A percentile compares a stretch with the other conserved stretches of the same genome.
These are phyloP conservation scores for Semnornis frantzii DNA, from an alignment of 2,113 vertebrate genomes.

Conservation along the genomic window DNA sequence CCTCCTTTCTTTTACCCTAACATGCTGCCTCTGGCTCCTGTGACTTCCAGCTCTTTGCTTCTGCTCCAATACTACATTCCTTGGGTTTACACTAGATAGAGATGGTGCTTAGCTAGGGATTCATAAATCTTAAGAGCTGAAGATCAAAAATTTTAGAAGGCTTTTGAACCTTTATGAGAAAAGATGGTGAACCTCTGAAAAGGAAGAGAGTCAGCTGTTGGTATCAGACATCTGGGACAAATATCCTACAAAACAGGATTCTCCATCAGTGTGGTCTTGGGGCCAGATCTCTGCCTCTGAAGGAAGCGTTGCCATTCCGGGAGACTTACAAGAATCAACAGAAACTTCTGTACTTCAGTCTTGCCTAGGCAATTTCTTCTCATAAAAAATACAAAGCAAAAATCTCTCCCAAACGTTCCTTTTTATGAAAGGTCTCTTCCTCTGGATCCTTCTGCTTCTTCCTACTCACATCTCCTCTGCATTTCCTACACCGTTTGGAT, in stretches of 20 bases:
- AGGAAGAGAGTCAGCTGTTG: not conserved
- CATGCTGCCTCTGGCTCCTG: not conserved
- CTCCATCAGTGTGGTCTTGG: accelerated
- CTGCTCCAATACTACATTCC: not conserved
- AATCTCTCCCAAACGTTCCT: not conserved
- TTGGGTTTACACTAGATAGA: accelerated
- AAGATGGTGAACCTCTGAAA: not conserved
- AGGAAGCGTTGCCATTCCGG: not conserved
- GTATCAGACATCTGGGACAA: not conserved
- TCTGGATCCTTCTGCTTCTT: not conserved
- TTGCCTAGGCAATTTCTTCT: not conserved
- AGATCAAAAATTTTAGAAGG: not conserved
- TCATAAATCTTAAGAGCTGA: not conserved
- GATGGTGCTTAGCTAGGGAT: not conserved
- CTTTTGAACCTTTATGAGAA: not conserved
- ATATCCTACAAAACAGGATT: not conserved
- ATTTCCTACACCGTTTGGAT: not conserved
- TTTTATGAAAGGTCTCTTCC: not conserved
- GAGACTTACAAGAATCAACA: not conserved
- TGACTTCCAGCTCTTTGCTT: not conserved
- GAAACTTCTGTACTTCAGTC: not conserved
- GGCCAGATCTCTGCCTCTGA: not conserved
- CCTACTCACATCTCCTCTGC: not conserved
- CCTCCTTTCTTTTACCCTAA: not conserved
- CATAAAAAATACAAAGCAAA: not conserved